Evolutionary conservation across 2,888 invertebrate species (phyloP), one percentile per base, ranked within the genome.

Genomic region (Dicyrtoma fusca): DNA sequence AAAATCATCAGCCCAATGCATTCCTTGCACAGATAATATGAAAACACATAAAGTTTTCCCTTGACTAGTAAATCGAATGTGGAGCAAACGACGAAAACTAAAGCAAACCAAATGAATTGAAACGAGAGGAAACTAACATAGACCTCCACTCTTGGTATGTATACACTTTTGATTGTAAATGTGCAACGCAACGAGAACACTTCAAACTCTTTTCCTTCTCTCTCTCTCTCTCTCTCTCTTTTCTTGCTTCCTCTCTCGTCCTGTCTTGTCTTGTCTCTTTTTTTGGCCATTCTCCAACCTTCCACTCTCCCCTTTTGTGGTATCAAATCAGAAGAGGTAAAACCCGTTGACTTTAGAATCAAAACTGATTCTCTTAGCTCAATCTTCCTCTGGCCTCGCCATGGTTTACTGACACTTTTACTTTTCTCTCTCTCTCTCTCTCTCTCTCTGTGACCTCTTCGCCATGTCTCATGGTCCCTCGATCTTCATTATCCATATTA

Each of bases 11-110:
- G n/a, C 45, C 63, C 45, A n/a, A 26, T 62, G 44, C 62, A 44
- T 62, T 26, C 62, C n/a, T 62, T 19, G 62, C 44, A 42, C 44
- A 64, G 64, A 64, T 64, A 47, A 65, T 65, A 65, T 65, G 65
- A 65, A 65, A 65, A 65, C 34, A 51, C 65, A 65, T 65, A 65
- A 65, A 51, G 51, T 51, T 34, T 34, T 65, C 26, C 51, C 26
- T 51, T 26, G 23, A 26, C 25, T 34, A 53, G 51, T 65, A 65
- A 65, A 65, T 65, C 65, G 51, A 57, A 57, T 25, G 57, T 25
- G 14, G 61, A 17, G 17, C n/a, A 61, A 5, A 13, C n/a, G 34
- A 61, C 25, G 45, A 44, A 49, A 17, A 11, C 49, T 4, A 13
- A 49, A 17, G 49, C 14, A 49, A 49, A 49, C n/a, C 5, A 49